These are phyloP conservation scores for Saccostrea glomerata DNA, from an alignment of 1,140 invertebrate genomes.

Conservation along the genomic window DNA sequence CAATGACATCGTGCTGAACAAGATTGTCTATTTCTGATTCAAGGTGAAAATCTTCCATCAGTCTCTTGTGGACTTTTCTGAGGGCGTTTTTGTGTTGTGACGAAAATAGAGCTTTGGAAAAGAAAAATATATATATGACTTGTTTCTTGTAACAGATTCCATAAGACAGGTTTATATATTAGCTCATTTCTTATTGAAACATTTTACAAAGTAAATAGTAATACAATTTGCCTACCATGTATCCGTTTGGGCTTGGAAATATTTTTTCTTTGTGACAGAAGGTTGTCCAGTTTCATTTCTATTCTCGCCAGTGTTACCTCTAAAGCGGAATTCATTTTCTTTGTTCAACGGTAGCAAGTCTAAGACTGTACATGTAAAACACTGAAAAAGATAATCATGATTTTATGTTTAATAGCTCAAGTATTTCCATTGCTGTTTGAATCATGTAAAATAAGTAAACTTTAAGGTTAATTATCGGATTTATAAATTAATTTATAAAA, in stretches of 20 bases:
- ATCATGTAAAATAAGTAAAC: too few species aligned
- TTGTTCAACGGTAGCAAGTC: background rate
- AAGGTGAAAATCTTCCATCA: conserved; percentile 3
- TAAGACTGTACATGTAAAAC: too few species aligned
- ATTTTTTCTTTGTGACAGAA: background rate
- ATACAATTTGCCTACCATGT: background rate
- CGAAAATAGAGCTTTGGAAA: background rate
- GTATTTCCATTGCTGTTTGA: too few species aligned
- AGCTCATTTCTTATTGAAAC: background rate
- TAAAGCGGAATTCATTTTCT: background rate
- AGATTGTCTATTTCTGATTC: conserved; percentile 21
- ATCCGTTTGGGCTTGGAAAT: background rate
- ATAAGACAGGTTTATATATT: background rate
- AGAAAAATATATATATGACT: background rate
- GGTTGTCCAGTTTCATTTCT: background rate
- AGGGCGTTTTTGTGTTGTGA: background rate
- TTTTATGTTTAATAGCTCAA: too few species aligned
- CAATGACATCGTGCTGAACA: background rate
- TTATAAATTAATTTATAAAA: too few species aligned
- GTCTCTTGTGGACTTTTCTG: background rate
- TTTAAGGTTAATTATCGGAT: too few species aligned
- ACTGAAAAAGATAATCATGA: too few species aligned
- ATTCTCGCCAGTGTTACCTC: background rate
- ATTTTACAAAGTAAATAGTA: background rate
- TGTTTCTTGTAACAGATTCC: background rate